Conservation (phyloP, 2,888 invertebrate genomes). For the Dichetophora obliterata region DNA sequence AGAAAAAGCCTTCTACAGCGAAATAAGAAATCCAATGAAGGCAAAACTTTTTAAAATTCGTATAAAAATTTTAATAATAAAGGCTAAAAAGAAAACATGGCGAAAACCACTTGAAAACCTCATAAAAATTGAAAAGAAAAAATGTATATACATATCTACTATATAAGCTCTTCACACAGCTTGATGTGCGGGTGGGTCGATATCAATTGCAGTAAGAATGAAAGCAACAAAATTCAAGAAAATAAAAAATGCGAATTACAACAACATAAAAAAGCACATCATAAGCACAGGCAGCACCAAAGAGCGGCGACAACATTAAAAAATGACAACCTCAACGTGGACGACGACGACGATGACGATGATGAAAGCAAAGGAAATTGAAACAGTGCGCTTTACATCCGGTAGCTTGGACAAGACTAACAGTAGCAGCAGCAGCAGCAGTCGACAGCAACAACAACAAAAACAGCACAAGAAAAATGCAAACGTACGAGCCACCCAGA, state of each 20-base stretch:
- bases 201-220: neutral
- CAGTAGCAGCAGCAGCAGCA: slow-evolving; percentile 21
- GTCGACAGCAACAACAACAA: slow-evolving; percentile 42
- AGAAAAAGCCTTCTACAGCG: neutral
- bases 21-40: neutral
- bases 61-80: slow-evolving; percentile 23
- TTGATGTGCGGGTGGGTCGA: neutral
- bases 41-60: slow-evolving; percentile 9
- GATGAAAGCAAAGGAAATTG: slow-evolving; percentile 43
- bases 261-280: neutral
- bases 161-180: neutral
- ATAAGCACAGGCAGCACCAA: slow-evolving; percentile 4
- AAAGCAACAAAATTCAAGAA: slow-evolving; percentile 3
- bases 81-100: slow-evolving; percentile 1
- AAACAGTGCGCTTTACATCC: slow-evolving; percentile 44
- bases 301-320: slow-evolving; percentile 12
- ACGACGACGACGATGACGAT: slow-evolving; percentile 23
- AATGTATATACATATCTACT: neutral
- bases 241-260: slow-evolving; percentile 6
- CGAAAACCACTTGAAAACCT: slow-evolving; percentile 28
- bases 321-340: slow-evolving; percentile 5
- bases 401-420: slow-evolving; percentile 23
- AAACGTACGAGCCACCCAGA: neutral
- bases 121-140: slow-evolving; percentile 14
- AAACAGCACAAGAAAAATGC: slow-evolving; percentile 14